A percentile compares a stretch with the other conserved stretches of the same genome.
Evolutionary conservation across 2,888 invertebrate species (phyloP).

Genomic region (Thera britannica): DNA sequence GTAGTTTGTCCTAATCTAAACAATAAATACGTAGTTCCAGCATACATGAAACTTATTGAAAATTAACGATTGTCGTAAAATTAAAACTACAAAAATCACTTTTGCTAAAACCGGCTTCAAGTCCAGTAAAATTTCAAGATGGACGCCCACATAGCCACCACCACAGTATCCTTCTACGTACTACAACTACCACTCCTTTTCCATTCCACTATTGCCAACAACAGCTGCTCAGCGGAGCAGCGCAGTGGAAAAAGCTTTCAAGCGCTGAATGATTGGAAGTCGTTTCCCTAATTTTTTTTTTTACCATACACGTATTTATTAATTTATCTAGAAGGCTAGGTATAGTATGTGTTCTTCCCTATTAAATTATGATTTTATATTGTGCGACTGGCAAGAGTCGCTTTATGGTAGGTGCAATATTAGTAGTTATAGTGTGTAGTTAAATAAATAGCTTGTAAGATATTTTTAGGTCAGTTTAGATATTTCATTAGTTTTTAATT

Average conservation of each 20-base stretch:
- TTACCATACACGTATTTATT: no score
- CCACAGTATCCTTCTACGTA: constrained; percentile 24
- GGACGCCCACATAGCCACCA: constrained; percentile 87
- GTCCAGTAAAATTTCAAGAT: constrained; percentile 91
- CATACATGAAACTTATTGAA: constrained; percentile 79
- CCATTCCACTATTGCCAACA: constrained; percentile 41
- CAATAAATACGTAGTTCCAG: constrained; percentile 68
- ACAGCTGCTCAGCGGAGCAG: constrained; percentile 24
- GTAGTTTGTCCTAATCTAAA: constrained; percentile 85
- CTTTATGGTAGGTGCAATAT: no score
- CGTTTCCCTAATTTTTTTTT: neutral
- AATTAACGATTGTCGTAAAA: constrained; percentile 76
- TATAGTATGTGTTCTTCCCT: no score
- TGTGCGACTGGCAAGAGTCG: no score
- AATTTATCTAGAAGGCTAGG: no score
- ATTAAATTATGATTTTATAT: no score
- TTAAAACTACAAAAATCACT: constrained; percentile 80
- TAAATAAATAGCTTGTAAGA: no score
- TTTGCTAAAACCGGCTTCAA: constrained; percentile 89
- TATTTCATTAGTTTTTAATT: no score
- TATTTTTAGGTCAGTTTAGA: no score
- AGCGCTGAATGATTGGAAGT: constrained; percentile 27
- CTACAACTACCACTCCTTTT: constrained; percentile 45
- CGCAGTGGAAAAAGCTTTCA: constrained; percentile 13
- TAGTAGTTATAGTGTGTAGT: no score